phyloP scores from a whole-genome alignment of 1,140 invertebrate species.

The Pemphigus obesinymphae region DNA sequence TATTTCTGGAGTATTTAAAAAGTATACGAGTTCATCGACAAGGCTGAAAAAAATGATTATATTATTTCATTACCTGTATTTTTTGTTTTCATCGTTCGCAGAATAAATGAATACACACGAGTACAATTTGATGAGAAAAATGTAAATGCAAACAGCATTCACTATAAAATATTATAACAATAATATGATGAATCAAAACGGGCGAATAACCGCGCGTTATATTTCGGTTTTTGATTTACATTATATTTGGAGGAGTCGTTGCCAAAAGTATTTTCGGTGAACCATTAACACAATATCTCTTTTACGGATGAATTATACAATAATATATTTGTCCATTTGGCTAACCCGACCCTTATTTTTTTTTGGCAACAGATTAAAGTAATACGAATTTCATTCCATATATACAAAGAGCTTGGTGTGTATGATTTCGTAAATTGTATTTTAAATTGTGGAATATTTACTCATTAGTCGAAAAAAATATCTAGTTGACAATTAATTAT shows the following conservation, averaged over 20 bases:
- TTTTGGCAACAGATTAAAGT: constrained; percentile 13
- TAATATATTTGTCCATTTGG: not conserved
- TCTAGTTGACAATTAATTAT: no score
- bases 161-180: no score
- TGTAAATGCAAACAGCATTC: not conserved
- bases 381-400: constrained; percentile 43
- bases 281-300: not conserved
- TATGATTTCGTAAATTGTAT: no score
- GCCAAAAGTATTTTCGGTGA: constrained; percentile 10
- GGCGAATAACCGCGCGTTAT: not conserved
- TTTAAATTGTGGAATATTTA: no score
- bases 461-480: no score
- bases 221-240: constrained; percentile 1
- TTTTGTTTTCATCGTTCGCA: no score
- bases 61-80: no score
- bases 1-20: no score
- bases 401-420: no score
- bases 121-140: not conserved
- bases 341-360: not conserved
- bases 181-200: not conserved
- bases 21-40: no score
- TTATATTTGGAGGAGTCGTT: not conserved
- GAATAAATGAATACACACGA: no score
- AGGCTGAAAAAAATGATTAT: no score
- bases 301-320: not conserved